Evolutionary conservation across 2,797 vertebrate genomes (phyloP), one percentile per base, ranked within the genome.

Genomic region (Chrysocyon brachyurus): DNA sequence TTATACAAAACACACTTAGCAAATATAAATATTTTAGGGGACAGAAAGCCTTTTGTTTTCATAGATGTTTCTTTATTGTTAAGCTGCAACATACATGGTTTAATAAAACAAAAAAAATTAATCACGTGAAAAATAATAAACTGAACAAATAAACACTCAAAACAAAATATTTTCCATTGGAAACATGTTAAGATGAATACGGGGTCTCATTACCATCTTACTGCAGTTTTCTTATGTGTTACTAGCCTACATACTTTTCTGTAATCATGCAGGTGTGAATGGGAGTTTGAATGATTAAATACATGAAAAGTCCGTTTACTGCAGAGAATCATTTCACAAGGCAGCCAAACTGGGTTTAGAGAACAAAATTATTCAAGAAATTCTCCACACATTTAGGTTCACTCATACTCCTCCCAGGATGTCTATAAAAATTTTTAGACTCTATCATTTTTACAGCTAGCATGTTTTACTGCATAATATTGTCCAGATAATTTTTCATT

Each of bases 161-260:
- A 46, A 46, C 40, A 46, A 46, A 46, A 46, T 46, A 46, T 46
- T 46, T 46, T 46, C 6, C 40, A 46, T 46, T 46, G 40, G 40
- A 46, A 46, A 46, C 40, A 46, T 46, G 40, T 46, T 46, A 46
- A 46, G 40, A 46, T 46, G 40, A 46, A 46, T 46, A 46, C 7
- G 36, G 84, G 94, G 97, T 85, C 73, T 91, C 28, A 75, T 97
- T 98, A 98, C 99, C 98, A 99, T 98, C 99, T 99, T 90, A 99
- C 98, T 95, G 99, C 97, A 96, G 96, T 98, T 98, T 99, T 98
- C 96, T 98, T 98, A 97, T 99, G 99, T 98, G 99, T 99, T 97
- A 98, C 98, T 97, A 98, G 97, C 93, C 98, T 98, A 98, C 97
- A 98, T 77, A 97, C 97, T 95, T 97, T 97, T 98, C 98, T 81